Evolutionary conservation across 2,888 invertebrate species (phyloP).

Genomic region (Aspidiotus destructor): DNA sequence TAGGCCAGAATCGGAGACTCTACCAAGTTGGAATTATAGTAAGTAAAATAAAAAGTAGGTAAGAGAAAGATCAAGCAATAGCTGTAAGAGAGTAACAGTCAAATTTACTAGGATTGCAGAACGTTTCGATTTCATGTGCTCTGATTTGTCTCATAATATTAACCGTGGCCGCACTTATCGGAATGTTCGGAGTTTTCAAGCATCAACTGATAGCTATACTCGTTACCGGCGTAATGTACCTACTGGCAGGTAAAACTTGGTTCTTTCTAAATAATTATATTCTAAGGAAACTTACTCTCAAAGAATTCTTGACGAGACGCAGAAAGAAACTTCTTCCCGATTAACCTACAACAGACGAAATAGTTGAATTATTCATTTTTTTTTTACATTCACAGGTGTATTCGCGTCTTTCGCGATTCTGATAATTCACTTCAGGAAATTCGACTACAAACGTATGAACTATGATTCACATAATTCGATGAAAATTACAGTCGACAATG

Average conservation of each 20-base stretch:
- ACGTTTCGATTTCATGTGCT: slow-evolving; percentile 87
- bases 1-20: slow-evolving; percentile 57
- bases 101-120: slow-evolving; percentile 80
- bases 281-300: background rate
- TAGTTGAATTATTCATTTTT: background rate
- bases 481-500: slow-evolving; percentile 23
- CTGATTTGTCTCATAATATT: slow-evolving; percentile 82
- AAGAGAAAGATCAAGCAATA: slow-evolving; percentile 3
- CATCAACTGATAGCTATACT: slow-evolving; percentile 89
- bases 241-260: slow-evolving; percentile 63
- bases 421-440: slow-evolving; percentile 84
- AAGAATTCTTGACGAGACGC: slow-evolving; percentile 6
- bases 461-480: slow-evolving; percentile 20
- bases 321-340: background rate
- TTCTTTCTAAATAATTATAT: background rate
- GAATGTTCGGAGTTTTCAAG: slow-evolving; percentile 77
- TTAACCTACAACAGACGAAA: slow-evolving; percentile 8
- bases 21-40: slow-evolving; percentile 60
- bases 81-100: background rate
- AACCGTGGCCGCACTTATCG: slow-evolving; percentile 76
- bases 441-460: slow-evolving; percentile 52
- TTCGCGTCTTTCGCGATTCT: slow-evolving; percentile 84
- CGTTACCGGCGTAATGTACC: slow-evolving; percentile 88
- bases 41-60: slow-evolving; percentile 35
- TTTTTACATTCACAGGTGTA: slow-evolving; percentile 53